These are phyloP conservation scores for Poecile atricapillus DNA, from an alignment of 2,113 vertebrate species.

Conservation along the genomic window DNA sequence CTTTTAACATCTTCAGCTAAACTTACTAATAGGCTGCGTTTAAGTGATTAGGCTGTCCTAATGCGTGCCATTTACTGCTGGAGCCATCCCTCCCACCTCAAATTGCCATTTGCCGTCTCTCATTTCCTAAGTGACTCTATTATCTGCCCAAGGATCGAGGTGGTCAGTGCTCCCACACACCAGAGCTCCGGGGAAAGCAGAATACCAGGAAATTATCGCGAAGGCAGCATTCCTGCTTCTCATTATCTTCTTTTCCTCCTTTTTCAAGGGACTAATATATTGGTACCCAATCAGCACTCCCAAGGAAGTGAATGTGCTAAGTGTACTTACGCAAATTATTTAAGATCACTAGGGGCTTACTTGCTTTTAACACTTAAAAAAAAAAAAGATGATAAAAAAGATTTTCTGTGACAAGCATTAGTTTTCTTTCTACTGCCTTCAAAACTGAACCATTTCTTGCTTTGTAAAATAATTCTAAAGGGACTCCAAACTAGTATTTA, in stretches of 20 bases:
- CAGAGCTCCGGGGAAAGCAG: conserved; percentile 22
- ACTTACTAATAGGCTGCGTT: conserved; percentile 74
- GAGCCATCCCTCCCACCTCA: conserved; percentile 46
- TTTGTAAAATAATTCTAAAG: conserved; percentile 41
- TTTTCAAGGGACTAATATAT: conserved; percentile 1
- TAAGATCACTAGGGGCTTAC: conserved; percentile 60
- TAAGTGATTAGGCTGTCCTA: conserved; percentile 67
- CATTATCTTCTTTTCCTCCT: neutral
- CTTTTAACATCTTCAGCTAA: conserved; percentile 74
- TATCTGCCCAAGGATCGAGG: conserved; percentile 7
- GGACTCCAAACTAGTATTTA: conserved; percentile 30
- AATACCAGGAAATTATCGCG: conserved; percentile 18
- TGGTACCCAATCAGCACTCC: conserved; percentile 24
- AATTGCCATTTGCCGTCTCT: conserved; percentile 8
- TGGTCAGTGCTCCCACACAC: conserved; percentile 51
- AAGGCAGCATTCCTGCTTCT: conserved; percentile 8
- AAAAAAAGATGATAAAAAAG: neutral
- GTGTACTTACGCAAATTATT: conserved; percentile 68
- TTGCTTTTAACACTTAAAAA: conserved; percentile 66
- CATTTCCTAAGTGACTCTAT: conserved; percentile 47
- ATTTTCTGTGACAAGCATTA: conserved; percentile 41
- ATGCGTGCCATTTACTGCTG: conserved; percentile 42
- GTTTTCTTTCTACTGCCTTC: conserved; percentile 33
- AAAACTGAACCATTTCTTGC: conserved; percentile 8
- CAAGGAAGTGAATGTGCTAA: conserved; percentile 29